Percentiles rank a stretch among this genome's conserved stretches.
phyloP scores from a whole-genome alignment of 2,888 invertebrate genomes.

The Limenitis camilla region DNA sequence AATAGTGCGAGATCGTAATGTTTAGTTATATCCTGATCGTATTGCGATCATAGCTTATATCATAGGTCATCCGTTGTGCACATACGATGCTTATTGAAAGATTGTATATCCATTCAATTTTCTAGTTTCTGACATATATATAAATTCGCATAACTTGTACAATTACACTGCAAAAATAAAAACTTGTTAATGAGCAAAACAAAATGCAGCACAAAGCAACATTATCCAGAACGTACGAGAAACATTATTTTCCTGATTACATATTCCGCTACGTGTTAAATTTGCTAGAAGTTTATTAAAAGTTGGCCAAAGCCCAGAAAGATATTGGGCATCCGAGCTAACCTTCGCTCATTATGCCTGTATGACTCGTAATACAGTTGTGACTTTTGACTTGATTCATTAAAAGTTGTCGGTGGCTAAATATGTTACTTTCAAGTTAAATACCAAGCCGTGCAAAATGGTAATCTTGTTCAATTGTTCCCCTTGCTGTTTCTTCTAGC shows the following conservation, averaged over 20 bases:
- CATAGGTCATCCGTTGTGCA: no score
- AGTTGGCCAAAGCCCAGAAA: constrained; percentile 29
- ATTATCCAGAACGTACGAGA: constrained; percentile 23
- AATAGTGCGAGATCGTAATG: no score
- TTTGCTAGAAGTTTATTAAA: constrained; percentile 31
- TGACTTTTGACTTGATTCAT: constrained; percentile 33
- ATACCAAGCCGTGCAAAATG: constrained; percentile 2
- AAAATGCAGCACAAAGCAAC: constrained; percentile 6
- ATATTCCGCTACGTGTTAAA: constrained; percentile 42
- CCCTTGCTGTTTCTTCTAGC: background rate
- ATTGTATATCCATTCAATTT: no score
- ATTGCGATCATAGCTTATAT: no score
- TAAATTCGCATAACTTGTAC: no score
- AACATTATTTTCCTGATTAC: constrained; percentile 42
- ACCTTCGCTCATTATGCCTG: constrained; percentile 25
- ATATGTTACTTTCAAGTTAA: constrained; percentile 18
- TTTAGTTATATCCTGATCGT: no score
- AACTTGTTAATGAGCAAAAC: constrained; percentile 1
- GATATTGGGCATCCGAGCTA: constrained; percentile 28
- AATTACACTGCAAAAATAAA: background rate
- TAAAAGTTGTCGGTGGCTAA: constrained; percentile 31
- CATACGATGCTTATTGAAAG: no score
- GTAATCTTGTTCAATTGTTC: constrained; percentile 9
- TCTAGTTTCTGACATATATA: no score
- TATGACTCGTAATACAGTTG: constrained; percentile 24